Evolutionary conservation across 2,797 vertebrate genomes (phyloP).

Genomic region (Argya squamiceps): DNA sequence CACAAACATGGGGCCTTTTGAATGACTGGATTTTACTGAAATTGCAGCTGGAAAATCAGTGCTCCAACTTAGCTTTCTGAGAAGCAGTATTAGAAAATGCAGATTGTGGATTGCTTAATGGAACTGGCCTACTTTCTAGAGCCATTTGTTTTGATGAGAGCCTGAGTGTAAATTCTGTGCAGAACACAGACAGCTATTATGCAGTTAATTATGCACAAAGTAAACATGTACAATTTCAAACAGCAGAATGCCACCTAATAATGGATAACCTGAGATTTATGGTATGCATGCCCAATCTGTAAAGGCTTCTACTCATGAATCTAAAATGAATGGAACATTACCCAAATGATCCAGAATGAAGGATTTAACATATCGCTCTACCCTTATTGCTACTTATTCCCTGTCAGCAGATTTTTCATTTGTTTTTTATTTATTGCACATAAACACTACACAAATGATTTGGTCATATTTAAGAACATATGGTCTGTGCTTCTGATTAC

Average conservation of each 20-base stretch:
- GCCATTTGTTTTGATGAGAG: slow-evolving; percentile 72
- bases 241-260: slow-evolving; percentile 80
- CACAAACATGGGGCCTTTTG: neutral
- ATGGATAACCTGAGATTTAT: slow-evolving; percentile 84
- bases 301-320: slow-evolving; percentile 82
- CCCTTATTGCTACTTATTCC: slow-evolving; percentile 84
- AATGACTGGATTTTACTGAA: slow-evolving; percentile 11
- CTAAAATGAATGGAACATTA: slow-evolving; percentile 88
- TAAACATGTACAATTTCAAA: slow-evolving; percentile 82
- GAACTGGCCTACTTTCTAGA: slow-evolving; percentile 72
- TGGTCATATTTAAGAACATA: slow-evolving; percentile 81
- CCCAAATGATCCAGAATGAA: slow-evolving; percentile 87
- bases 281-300: slow-evolving; percentile 77
- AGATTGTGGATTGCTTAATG: slow-evolving; percentile 65
- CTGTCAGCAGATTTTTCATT: slow-evolving; percentile 86
- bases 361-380: slow-evolving; percentile 83
- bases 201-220: slow-evolving; percentile 83
- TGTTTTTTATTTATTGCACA: slow-evolving; percentile 79
- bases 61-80: neutral
- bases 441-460: slow-evolving; percentile 83
- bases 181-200: slow-evolving; percentile 76
- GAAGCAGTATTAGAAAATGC: slow-evolving; percentile 56
- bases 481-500: slow-evolving; percentile 73
- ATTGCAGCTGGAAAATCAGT: slow-evolving; percentile 16
- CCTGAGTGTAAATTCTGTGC: slow-evolving; percentile 69